Evolutionary conservation across 64 coral and sea anemone species (phyloP).

Genomic region (Dendrophyllia cribrosa): DNA sequence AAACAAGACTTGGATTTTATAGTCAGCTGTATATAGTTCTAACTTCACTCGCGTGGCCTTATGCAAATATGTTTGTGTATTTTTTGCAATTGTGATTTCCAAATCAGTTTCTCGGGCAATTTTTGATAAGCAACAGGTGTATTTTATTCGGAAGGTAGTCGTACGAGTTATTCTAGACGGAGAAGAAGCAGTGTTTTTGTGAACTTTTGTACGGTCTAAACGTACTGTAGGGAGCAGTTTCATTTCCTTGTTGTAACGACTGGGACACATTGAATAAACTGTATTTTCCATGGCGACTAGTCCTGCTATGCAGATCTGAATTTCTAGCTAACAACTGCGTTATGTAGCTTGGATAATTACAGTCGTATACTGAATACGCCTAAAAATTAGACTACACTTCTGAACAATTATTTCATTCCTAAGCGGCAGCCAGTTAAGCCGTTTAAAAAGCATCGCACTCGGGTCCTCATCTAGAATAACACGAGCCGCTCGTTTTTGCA

Average conservation of each 20-base stretch:
- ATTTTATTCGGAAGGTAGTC: too few species aligned
- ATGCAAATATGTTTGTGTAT: too few species aligned
- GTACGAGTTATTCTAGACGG: too few species aligned
- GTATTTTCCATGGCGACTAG: not conserved
- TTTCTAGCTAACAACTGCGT: constrained; percentile 19
- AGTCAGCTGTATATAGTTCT: too few species aligned
- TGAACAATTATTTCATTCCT: not conserved
- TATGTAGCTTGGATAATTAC: constrained; percentile 20
- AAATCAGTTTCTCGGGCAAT: too few species aligned
- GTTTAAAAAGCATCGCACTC: constrained; percentile 7
- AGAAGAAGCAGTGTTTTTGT: too few species aligned
- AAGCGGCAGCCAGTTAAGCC: not conserved
- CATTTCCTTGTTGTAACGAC: constrained; percentile 9
- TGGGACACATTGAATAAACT: not conserved
- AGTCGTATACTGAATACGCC: not conserved
- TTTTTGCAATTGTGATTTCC: too few species aligned
- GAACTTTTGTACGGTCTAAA: too few species aligned
- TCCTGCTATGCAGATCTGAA: constrained; percentile 1
- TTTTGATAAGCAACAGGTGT: too few species aligned
- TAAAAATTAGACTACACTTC: not conserved
- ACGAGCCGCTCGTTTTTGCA: not conserved
- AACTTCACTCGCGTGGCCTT: too few species aligned
- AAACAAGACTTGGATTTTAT: too few species aligned
- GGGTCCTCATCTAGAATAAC: constrained; percentile 10
- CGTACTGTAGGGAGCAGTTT: too few species aligned